These are phyloP conservation scores for Mastacembelus armatus DNA, from an alignment of 2,797 vertebrate species.

Conservation along the genomic window DNA sequence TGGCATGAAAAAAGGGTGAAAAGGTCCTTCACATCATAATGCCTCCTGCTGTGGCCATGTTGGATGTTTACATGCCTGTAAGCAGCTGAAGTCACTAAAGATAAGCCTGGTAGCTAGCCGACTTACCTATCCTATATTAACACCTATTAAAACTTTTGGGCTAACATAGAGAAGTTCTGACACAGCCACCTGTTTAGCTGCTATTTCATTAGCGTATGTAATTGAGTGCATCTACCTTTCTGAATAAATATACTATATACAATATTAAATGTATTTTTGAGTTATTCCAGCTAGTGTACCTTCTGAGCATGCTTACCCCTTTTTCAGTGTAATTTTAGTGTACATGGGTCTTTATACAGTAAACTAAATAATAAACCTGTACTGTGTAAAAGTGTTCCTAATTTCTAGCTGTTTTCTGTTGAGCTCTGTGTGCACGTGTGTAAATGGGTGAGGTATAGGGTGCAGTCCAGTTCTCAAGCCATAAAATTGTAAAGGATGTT, in stretches of 20 bases:
- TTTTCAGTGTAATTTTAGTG: not conserved
- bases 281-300: too few species aligned
- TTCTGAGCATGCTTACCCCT: too few species aligned
- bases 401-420: conserved; percentile 11
- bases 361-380: too few species aligned
- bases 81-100: not conserved
- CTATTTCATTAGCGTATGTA: not conserved
- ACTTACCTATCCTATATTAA: not conserved
- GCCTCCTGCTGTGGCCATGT: conserved; percentile 5
- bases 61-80: conserved; percentile 10
- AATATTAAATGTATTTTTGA: too few species aligned
- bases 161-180: not conserved
- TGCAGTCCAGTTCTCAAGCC: conserved; percentile 36
- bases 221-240: too few species aligned
- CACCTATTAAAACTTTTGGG: not conserved
- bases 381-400: too few species aligned
- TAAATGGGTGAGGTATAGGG: not conserved
- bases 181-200: not conserved
- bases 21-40: not conserved
- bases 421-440: not conserved
- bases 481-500: conserved; percentile 50
- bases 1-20: not conserved
- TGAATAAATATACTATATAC: too few species aligned
- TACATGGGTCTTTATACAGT: not conserved
- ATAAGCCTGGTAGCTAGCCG: not conserved